Evolutionary conservation across 2,113 vertebrate genomes (phyloP).

Genomic region (Tychaedon coryphoeus): DNA sequence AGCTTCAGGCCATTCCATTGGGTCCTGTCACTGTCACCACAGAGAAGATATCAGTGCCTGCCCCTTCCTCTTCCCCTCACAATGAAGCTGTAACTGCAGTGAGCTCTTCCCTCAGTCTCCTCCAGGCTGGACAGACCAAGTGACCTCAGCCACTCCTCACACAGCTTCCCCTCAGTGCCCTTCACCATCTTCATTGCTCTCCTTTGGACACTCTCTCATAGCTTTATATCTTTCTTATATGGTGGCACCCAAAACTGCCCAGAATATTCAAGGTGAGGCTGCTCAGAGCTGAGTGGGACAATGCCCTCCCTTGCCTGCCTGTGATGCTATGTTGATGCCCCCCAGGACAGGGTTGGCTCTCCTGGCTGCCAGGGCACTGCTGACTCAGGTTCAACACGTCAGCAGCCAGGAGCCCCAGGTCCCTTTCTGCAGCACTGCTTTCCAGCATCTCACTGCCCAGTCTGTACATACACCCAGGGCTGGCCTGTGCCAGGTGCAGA

Average conservation of each 20-base stretch:
- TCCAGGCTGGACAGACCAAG: background rate
- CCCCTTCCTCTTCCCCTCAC: background rate
- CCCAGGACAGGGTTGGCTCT: fast-evolving
- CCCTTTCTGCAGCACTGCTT: fast-evolving
- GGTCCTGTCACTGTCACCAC: background rate
- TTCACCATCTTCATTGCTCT: background rate
- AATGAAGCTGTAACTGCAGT: background rate
- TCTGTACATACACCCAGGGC: fast-evolving
- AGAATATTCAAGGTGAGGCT: background rate
- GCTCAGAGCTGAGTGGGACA: fast-evolving
- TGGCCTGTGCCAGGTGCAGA: background rate
- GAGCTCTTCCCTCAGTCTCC: background rate
- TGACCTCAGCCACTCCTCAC: background rate
- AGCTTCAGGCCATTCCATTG: background rate
- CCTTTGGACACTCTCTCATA: background rate
- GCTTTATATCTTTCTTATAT: background rate
- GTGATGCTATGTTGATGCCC: fast-evolving
- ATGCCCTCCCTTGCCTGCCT: fast-evolving
- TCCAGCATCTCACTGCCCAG: background rate
- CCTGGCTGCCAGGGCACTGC: background rate
- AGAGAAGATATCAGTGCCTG: background rate
- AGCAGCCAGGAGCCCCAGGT: fast-evolving
- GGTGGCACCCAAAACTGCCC: background rate
- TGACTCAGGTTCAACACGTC: background rate
- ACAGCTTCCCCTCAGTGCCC: fast-evolving